These are phyloP conservation scores for Monomorium pharaonis DNA, from an alignment of 1,140 invertebrate genomes.

Conservation along the genomic window DNA sequence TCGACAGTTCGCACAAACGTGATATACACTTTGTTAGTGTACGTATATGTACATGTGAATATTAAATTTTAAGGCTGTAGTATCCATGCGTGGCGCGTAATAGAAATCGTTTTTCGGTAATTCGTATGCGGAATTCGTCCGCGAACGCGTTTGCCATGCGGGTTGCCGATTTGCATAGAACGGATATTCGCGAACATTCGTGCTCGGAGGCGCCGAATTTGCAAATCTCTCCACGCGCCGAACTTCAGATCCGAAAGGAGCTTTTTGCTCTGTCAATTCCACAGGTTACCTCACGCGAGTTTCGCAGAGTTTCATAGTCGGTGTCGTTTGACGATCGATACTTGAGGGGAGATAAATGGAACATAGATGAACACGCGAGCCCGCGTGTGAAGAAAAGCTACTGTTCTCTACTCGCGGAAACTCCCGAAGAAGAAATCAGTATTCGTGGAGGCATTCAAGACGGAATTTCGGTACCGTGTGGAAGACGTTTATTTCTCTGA, in stretches of 20 bases:
- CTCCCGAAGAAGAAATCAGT: constrained; percentile 35
- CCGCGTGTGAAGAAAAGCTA: not conserved
- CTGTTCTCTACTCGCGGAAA: not conserved
- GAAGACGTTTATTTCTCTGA: not conserved
- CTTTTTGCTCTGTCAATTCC: constrained; percentile 52
- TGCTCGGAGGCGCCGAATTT: constrained; percentile 10
- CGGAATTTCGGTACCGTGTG: constrained; percentile 1
- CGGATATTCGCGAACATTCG: constrained; percentile 30
- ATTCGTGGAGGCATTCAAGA: not conserved
- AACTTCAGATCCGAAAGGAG: constrained; percentile 25
- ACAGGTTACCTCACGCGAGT: constrained; percentile 38
- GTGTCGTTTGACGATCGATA: constrained; percentile 43
- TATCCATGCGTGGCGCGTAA: constrained; percentile 6
- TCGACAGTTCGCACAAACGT: not conserved
- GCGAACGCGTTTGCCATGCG: constrained; percentile 30
- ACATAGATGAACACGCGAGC: constrained; percentile 34
- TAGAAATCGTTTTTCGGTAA: constrained; percentile 45
- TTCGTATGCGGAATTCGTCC: constrained; percentile 36
- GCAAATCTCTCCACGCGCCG: constrained; percentile 42
- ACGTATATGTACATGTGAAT: not conserved
- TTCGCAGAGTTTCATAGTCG: constrained; percentile 18
- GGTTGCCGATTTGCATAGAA: constrained; percentile 47
- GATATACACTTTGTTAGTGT: not conserved
- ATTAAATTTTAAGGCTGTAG: constrained; percentile 24
- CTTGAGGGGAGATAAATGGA: constrained; percentile 22